phyloP scores from a whole-genome alignment of 2,797 vertebrate genomes.

The Benthosema pterotum region DNA sequence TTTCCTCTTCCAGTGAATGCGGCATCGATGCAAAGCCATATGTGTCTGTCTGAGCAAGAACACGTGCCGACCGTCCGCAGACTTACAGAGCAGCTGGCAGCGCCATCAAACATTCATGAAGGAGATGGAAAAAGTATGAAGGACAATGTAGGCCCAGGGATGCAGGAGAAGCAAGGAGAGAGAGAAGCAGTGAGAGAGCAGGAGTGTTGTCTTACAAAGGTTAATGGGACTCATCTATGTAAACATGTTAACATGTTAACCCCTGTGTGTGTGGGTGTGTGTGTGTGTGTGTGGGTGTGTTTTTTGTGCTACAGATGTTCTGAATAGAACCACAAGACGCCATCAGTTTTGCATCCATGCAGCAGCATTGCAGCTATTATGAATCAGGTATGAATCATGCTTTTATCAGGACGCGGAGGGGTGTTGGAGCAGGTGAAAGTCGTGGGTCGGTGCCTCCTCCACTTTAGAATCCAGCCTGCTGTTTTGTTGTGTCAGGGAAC shows the following conservation, averaged over 20 bases:
- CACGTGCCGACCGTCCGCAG: constrained; percentile 58
- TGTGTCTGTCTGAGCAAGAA: constrained; percentile 64
- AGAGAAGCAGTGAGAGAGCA: constrained; percentile 1
- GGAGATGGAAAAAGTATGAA: constrained; percentile 64
- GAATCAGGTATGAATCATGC: neutral
- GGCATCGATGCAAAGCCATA: constrained; percentile 46
- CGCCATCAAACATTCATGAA: constrained; percentile 81
- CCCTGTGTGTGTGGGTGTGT: neutral
- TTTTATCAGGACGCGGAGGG: constrained; percentile 2
- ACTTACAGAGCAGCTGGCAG: constrained; percentile 73
- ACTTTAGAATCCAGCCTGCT: neutral
- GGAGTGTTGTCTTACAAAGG: constrained; percentile 40
- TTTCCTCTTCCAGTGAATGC: constrained; percentile 40
- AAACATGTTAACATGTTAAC: neutral
- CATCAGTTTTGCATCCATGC: neutral
- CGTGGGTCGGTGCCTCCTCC: no score
- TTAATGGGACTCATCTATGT: constrained; percentile 35
- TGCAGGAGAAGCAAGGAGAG: constrained; percentile 27
- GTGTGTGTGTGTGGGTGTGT: neutral
- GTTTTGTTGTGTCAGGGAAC: neutral
- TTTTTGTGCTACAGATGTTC: constrained; percentile 25
- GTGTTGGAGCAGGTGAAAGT: neutral
- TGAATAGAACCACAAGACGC: constrained; percentile 16
- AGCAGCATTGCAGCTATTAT: constrained; percentile 7
- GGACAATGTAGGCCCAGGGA: constrained; percentile 58